These are phyloP conservation scores for Pangasius macronema DNA, from an alignment of 2,797 vertebrate species.

Conservation along the genomic window DNA sequence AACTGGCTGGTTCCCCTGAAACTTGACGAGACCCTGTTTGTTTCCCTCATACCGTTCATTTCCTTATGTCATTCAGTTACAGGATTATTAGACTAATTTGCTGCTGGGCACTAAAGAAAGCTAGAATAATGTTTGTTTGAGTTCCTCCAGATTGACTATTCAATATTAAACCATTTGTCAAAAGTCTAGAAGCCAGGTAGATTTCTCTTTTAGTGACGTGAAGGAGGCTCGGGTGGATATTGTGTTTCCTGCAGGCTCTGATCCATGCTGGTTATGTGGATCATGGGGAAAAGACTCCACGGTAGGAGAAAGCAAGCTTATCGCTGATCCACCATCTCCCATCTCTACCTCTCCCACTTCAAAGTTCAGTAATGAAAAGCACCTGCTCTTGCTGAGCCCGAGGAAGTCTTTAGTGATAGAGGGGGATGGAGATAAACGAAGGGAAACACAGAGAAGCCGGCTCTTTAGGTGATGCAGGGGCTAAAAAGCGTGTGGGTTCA, in stretches of 20 bases:
- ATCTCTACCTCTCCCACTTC: slow-evolving; percentile 70
- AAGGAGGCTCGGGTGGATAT: slow-evolving; percentile 4
- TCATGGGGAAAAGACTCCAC: slow-evolving; percentile 57
- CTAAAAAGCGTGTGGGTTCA: slow-evolving; percentile 14
- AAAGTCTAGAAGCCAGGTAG: not conserved
- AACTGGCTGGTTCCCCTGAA: not conserved
- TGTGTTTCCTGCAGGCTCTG: not conserved
- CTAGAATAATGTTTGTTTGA: slow-evolving; percentile 6
- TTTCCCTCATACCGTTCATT: not conserved
- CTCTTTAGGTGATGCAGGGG: slow-evolving; percentile 41
- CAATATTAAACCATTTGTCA: not conserved
- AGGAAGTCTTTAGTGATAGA: slow-evolving; percentile 58
- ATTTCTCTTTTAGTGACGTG: not conserved
- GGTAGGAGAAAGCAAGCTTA: slow-evolving; percentile 65
- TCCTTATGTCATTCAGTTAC: not conserved
- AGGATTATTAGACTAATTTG: slow-evolving; percentile 2
- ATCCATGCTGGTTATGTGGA: slow-evolving; percentile 45
- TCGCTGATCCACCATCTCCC: slow-evolving; percentile 73
- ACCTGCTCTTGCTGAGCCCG: slow-evolving; percentile 54
- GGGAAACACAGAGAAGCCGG: slow-evolving; percentile 47
- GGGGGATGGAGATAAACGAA: slow-evolving; percentile 59
- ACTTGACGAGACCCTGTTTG: not conserved
- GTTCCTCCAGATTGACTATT: not conserved
- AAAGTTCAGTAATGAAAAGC: slow-evolving; percentile 69
- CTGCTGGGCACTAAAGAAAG: not conserved